phyloP scores from a whole-genome alignment of 1,140 invertebrate species.

The Yoshiicerus persimilis region DNA sequence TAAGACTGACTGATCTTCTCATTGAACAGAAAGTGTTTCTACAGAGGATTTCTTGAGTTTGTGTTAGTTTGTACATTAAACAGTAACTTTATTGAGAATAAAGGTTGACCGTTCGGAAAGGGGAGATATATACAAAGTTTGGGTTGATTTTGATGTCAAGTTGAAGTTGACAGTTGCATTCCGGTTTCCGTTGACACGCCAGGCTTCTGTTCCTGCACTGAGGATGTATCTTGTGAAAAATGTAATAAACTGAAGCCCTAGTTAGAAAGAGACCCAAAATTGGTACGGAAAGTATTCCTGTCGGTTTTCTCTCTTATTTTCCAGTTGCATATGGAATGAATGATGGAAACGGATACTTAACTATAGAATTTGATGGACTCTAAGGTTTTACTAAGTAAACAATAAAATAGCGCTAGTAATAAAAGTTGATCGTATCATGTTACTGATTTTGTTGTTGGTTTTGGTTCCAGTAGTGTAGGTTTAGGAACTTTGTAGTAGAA shows the following conservation, averaged over 20 bases:
- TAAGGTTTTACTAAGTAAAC: neutral
- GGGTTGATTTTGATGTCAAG: neutral
- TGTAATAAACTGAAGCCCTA: neutral
- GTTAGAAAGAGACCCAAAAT: no score
- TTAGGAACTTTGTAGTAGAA: neutral
- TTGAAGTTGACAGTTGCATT: slow-evolving; percentile 19
- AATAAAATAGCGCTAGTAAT: neutral
- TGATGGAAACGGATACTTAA: neutral
- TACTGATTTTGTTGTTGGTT: neutral
- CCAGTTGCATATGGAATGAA: neutral
- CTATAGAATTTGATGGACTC: neutral
- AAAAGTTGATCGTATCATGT: neutral
- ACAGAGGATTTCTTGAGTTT: no score
- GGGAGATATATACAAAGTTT: no score
- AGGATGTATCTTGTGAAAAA: neutral
- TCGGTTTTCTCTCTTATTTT: neutral
- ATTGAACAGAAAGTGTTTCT: no score
- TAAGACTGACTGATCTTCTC: no score
- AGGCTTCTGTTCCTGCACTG: neutral
- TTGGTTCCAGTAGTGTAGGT: neutral
- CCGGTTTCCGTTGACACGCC: neutral
- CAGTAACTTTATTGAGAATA: no score
- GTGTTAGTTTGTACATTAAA: no score
- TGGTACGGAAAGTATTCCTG: no score
- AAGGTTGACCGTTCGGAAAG: no score